Base-by-base conservation (phyloP, 2,888 invertebrate genomes). In the Rotaria magnacalcarata region DNA sequence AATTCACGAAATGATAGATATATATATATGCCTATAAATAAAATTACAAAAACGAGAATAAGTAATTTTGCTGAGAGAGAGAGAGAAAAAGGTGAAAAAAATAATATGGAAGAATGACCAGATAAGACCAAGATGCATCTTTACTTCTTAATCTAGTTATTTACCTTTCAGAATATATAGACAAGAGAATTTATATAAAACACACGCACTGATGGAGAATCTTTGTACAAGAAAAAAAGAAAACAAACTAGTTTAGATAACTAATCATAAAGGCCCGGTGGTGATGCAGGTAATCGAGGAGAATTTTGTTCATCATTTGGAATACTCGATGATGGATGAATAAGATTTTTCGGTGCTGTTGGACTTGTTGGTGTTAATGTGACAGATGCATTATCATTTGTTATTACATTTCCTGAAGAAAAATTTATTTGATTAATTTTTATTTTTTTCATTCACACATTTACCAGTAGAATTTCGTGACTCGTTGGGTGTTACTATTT, bases 41-140 rank as follows among this genome's bases (percentile, higher is more conserved):
- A 67, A 67, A 27, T 14, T 67, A 67, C 67, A 67, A 67, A 67
- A 34, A 50, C 11, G 34, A 34, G 34, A 67, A 27, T 67, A n/a
- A 67, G 16, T 27, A 67, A 14, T 67, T 27, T 67, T 14, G 34
- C 3, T 67, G n/a, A 67, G 34, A 67, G 2, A 11, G 67, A 27
- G 34, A 34, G 34, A 34, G 34, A 2, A 2, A 34, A 34, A 34
- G 2, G 34, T 1, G 2, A 2, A 8, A 34, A 67, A 67, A 67
- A 67, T 67, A 67, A 67, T 27, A 67, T 34, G 34, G 34, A 67
- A 34, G 67, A 67, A 67, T 67, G 67, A 67, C 67, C 67, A 67
- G 67, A 67, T 8, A 34, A 27, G 14, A 8, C 21, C 6, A 56
- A 56, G 6, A 21, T 21, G 21, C 56, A 56, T 56, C 14, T 24